Conservation (phyloP, 2,888 invertebrate species). For the Plagiodera versicolora region DNA sequence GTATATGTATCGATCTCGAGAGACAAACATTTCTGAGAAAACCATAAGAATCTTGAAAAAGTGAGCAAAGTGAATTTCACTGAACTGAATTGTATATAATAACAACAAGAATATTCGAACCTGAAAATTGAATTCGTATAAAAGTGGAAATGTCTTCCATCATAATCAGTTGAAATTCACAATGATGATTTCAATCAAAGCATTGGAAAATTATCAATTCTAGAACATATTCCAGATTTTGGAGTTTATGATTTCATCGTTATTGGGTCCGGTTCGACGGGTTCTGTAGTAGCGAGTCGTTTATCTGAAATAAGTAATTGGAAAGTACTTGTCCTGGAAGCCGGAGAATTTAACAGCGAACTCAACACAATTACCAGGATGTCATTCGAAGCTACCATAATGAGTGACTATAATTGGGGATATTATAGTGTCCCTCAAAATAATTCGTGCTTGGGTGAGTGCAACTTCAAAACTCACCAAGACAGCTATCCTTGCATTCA, state of each 20-base stretch:
- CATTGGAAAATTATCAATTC: too few relatives aligned
- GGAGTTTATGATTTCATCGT: slow-evolving; percentile 54
- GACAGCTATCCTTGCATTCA: too few relatives aligned
- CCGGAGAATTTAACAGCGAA: slow-evolving; percentile 46
- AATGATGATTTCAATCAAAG: too few relatives aligned
- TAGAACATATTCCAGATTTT: slow-evolving; percentile 23
- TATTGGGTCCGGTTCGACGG: slow-evolving; percentile 57
- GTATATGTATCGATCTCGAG: too few relatives aligned
- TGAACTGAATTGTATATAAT: too few relatives aligned
- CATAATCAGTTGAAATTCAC: neutral
- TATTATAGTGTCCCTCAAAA: slow-evolving; percentile 38
- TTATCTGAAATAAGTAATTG: slow-evolving; percentile 54
- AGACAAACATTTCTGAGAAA: too few relatives aligned
- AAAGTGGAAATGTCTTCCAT: neutral
- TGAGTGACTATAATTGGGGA: slow-evolving; percentile 53
- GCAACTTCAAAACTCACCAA: too few relatives aligned
- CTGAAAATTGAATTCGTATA: too few relatives aligned
- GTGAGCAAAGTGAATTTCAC: too few relatives aligned
- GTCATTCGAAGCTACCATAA: slow-evolving; percentile 45
- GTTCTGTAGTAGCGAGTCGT: slow-evolving; percentile 57
- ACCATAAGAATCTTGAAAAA: too few relatives aligned
- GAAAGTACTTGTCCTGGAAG: slow-evolving; percentile 46
- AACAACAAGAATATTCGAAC: too few relatives aligned
- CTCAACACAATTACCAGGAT: slow-evolving; percentile 50
- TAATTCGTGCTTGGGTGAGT: slow-evolving; percentile 26